Evolutionary conservation across 2,797 vertebrate genomes (phyloP), one percentile per base, ranked within the genome.

Genomic region (Margarornis squamiger): DNA sequence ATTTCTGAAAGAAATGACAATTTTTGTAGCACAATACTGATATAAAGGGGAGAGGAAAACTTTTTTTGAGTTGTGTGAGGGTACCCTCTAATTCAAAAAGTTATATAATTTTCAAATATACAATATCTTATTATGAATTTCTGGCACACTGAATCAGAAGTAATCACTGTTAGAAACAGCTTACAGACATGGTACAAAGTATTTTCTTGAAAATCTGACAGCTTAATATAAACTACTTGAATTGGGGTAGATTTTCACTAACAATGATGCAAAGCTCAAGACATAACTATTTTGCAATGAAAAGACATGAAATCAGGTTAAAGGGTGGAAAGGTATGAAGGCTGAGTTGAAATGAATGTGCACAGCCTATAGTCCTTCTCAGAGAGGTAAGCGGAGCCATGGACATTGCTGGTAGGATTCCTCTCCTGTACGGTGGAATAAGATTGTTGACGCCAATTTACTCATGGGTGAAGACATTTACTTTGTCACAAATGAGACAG

Each of bases 21-120:
- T 52, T 83, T 68, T 14, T 68, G 17, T 54, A 41, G n/a, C 9
- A 13, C 76, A 36, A 54, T 79, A 51, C 7, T 65, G 29, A 68
- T 8, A 49, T 58, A 7, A 6, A 29, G 26, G 4, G 12, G 12
- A 2, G 4, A 14, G 13, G 6, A 38, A 41, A 27, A 0, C 5
- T 48, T 67, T 77, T 62, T 46, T n/a, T 30, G 23, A 26, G 26
- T 27, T 16, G 9, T 17, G 2, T 24, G 9, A 8, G 20, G 0
- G 6, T 55, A 81, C 30, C 14, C 9, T 51, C 54, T 55, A 61
- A 43, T 68, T 79, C 13, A 68, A 72, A 72, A 86, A 63, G 49
- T 39, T 4, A 39, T 0, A 0, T 1, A 12, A 7, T 61, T 82
- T 90, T 72, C 49, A 79, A 32, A 55, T 18, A 36, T 15, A 38